Base-by-base conservation (phyloP, 2,888 invertebrate species). In the Xylota sylvarum region DNA sequence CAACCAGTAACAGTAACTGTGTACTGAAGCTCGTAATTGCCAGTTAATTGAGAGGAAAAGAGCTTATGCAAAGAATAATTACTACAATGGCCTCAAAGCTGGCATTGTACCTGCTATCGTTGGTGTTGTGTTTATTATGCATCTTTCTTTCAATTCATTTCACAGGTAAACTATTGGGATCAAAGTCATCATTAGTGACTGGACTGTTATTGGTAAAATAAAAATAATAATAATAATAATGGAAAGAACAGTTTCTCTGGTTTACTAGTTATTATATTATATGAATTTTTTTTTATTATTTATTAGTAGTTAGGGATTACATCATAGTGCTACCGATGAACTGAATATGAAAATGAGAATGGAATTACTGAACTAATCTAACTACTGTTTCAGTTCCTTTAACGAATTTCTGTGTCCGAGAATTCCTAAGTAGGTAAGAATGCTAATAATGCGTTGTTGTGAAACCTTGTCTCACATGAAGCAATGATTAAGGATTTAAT, bases 11-110 rank as follows among this genome's bases (percentile, higher is more conserved):
- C 70, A n/a, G n/a, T n/a, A n/a, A n/a, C n/a, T n/a, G 27, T 79
- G 70, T 70, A 72, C 70, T 64, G 62, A 52, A 23, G 60, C 50
- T 30, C 27, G 62, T 79, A 79, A 79, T 79, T 79, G 79, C 55
- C 70, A 48, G 70, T 64, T 72, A 79, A 70, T 79, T 70, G 70
- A 56, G 70, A 72, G 70, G 70, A 72, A 72, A 70, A 79, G 70
- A 72, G 70, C 46, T 72, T 79, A 79, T 72, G 79, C 62, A 79
- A 72, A 72, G 79, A 70, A 70, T 64, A 79, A 64, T 72, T 64
- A 64, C 55, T 48, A 48, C 48, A 52, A 37, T 72, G 55, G 62
- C 52, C 58, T 43, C 55, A 64, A 43, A 30, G 30, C 62, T 43
- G 72, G 46, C 30, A 43, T 43, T 56, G 55, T 55, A 35, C 1